phyloP scores from a whole-genome alignment of 2,888 invertebrate species.

The Drosophila affinis region DNA sequence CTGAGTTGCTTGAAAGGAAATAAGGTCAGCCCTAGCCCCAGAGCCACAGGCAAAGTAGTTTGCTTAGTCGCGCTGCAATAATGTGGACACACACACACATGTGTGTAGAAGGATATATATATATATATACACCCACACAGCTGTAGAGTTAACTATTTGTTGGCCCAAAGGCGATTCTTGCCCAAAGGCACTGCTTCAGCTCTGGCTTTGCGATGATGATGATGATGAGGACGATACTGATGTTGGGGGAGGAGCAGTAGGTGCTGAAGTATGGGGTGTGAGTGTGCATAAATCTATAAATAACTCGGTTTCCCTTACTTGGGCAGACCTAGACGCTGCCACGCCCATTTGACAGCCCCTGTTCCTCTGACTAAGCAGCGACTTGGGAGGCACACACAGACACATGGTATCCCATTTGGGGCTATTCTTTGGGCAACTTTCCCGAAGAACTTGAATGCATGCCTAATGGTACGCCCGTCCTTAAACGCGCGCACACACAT shows the following conservation, averaged over 20 bases:
- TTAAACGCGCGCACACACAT: conserved; percentile 2
- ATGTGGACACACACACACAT: conserved; percentile 44
- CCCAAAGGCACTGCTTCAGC: conserved; percentile 30
- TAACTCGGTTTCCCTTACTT: conserved; percentile 35
- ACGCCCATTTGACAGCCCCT: conserved; percentile 28
- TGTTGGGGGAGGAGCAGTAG: not conserved
- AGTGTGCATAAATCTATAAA: conserved; percentile 64
- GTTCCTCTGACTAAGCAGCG: conserved; percentile 2
- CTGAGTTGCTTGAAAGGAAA: conserved; percentile 26
- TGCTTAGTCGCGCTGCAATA: conserved; percentile 61
- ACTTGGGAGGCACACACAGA: conserved; percentile 7
- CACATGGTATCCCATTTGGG: conserved; percentile 20
- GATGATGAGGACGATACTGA: conserved; percentile 12
- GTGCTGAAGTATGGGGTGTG: conserved; percentile 14
- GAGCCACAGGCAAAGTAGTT: conserved; percentile 47
- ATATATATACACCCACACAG: conserved; percentile 24
- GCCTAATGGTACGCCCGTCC: conserved; percentile 34
- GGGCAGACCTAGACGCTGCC: conserved; percentile 35
- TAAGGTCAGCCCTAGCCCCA: conserved; percentile 31
- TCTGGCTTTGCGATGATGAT: conserved; percentile 11
- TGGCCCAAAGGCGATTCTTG: conserved; percentile 58
- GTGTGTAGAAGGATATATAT: not conserved
- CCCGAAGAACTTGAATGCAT: conserved; percentile 38
- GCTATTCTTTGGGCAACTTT: no score
- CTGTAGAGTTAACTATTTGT: conserved; percentile 61